phyloP scores from a whole-genome alignment of 2,888 invertebrate species.

The Sminthurides aquaticus region DNA sequence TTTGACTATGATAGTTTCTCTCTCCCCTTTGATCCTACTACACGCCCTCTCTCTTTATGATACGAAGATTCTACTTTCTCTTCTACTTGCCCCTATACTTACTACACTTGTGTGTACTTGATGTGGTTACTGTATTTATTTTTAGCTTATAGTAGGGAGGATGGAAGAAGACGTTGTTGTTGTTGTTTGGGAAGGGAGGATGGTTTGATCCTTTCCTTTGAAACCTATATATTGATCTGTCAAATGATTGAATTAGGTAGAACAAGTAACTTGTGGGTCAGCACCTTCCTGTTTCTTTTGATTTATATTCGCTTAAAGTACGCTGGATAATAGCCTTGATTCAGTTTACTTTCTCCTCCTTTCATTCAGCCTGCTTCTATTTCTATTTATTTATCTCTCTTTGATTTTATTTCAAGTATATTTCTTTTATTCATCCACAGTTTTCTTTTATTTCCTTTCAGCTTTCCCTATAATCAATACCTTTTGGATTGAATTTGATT shows the following conservation, averaged over 20 bases:
- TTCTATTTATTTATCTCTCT: not conserved
- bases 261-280: not conserved
- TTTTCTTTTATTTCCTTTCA: not conserved
- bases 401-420: not conserved
- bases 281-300: not conserved
- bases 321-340: not conserved
- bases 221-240: not conserved
- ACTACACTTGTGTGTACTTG: too few relatives aligned
- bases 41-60: too few relatives aligned
- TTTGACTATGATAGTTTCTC: not conserved
- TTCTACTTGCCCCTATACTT: too few relatives aligned
- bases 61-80: too few relatives aligned
- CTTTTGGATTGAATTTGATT: too few relatives aligned
- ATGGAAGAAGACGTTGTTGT: too few relatives aligned
- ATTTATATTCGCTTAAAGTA: not conserved
- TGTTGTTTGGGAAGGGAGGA: not conserved
- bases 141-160: too few relatives aligned
- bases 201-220: not conserved
- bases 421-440: not conserved
- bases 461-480: not conserved
- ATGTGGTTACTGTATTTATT: too few relatives aligned
- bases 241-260: not conserved
- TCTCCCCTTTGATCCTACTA: not conserved
- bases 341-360: not conserved
- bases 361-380: not conserved